Base-by-base conservation (phyloP, 2,888 invertebrate genomes). In the Macropis europaea region DNA sequence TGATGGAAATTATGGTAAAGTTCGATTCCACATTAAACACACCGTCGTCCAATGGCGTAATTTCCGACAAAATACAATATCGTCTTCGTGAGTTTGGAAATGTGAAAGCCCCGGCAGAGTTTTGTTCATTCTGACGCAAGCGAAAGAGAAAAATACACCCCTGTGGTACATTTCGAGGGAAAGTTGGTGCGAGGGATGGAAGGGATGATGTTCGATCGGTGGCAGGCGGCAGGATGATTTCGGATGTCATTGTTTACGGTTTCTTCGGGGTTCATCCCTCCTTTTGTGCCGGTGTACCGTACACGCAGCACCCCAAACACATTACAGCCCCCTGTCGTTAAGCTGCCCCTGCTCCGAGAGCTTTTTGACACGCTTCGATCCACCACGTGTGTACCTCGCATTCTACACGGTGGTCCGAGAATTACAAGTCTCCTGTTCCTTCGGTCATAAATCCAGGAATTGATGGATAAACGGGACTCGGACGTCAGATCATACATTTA, bases 161-260 rank as follows among this genome's bases (percentile, higher is more conserved):
- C 48, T 19, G 24, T 30, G 11, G 24, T 2, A 43, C 5, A 32
- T 30, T 54, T 9, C 15, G 11, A 22, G 22, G 30, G 9, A 19
- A 24, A 15, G 19, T 57, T 3, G 19, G 1, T 13, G 15, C 17
- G 7, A 19, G 22, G 15, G 22, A 24, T 5, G 32, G 15, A 7
- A 38, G 52, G 48, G 42, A 38, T 28, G 56, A 34, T 11, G 50
- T 62, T 71, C 53, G 48, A 73, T 73, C 57, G 19, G 15, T 7
- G 22, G 22, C 75, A 60, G 34, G 56, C 40, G 32, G 15, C 43
- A 40, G 59, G 48, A 73, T 61, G 64, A 68, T 81, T 79, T 76
- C 75, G 60, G 74, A 79, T 75, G 72, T 76, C 81, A 84, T 86
- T 86, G 87, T 86, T 86, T 83, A 84, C 83, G 72, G 38, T 34